A percentile compares a stretch with the other conserved stretches of the same genome.
Conservation (phyloP, 2,888 invertebrate genomes). For the Stictocephala bisonia region DNA sequence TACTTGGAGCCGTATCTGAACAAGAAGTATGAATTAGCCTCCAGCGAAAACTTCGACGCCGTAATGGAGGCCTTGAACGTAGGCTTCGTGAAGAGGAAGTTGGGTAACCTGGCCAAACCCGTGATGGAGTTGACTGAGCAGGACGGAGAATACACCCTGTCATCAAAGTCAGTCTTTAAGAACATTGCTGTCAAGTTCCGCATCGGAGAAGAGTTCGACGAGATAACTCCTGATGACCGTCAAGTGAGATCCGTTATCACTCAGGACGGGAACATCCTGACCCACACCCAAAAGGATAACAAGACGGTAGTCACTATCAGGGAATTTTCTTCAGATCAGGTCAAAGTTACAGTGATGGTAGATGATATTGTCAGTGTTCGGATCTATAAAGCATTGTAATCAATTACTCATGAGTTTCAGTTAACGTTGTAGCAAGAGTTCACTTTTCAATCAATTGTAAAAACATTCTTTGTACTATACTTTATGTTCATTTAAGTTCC, state of each 20-base stretch:
- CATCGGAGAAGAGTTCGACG: not conserved
- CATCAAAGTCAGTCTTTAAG: not conserved
- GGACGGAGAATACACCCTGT: not conserved
- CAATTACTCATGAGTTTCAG: no score
- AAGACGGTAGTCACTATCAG: no score
- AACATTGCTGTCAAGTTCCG: not conserved
- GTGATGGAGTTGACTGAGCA: not conserved
- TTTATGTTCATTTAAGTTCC: no score
- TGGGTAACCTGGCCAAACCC: not conserved
- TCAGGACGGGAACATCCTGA: not conserved
- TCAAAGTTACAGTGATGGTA: no score
- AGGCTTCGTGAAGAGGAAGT: not conserved
- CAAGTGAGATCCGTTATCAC: not conserved
- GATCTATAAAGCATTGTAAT: no score
- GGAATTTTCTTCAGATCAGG: no score
- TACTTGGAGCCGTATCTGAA: not conserved
- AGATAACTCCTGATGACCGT: not conserved
- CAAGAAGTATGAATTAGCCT: not conserved
- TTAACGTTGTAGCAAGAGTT: no score
- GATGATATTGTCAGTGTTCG: no score
- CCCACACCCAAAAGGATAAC: not conserved
- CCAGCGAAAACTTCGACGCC: not conserved
- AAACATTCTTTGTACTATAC: no score
- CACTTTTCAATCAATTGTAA: no score
- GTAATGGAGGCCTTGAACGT: not conserved